A percentile compares a stretch with the other conserved stretches of the same genome.
Conservation (phyloP, 1,140 invertebrate genomes). For the Zaprionus capensis region DNA sequence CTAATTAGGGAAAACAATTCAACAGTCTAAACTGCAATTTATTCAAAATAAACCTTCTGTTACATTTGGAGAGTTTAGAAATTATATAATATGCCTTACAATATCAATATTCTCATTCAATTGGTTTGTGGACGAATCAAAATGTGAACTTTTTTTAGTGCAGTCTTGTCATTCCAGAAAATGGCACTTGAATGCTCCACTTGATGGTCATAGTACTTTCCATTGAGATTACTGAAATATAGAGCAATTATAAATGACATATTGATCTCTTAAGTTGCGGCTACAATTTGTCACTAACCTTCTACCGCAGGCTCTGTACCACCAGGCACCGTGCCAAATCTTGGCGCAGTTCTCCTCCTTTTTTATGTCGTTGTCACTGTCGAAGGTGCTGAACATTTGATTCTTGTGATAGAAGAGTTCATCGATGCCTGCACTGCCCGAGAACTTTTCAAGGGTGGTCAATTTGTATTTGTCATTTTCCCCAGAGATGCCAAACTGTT, state of each 20-base stretch:
- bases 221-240: background rate
- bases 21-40: too few relatives aligned
- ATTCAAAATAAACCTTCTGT: too few relatives aligned
- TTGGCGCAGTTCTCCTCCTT: background rate
- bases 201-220: background rate
- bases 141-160: background rate
- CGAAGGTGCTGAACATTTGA: constrained; percentile 2
- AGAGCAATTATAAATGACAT: background rate
- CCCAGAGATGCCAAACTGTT: background rate
- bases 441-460: background rate
- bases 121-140: background rate
- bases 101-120: too few relatives aligned
- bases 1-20: too few relatives aligned
- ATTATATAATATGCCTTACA: too few relatives aligned
- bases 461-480: constrained; percentile 1
- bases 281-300: background rate
- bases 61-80: too few relatives aligned
- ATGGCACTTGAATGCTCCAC: background rate
- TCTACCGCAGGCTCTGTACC: background rate
- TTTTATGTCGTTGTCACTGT: background rate
- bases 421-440: background rate
- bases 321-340: background rate
- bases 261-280: background rate
- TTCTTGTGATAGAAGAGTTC: background rate
- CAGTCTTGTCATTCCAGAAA: background rate